Evolutionary conservation across 2,888 invertebrate genomes (phyloP).

Genomic region (Xanthia icteritia): DNA sequence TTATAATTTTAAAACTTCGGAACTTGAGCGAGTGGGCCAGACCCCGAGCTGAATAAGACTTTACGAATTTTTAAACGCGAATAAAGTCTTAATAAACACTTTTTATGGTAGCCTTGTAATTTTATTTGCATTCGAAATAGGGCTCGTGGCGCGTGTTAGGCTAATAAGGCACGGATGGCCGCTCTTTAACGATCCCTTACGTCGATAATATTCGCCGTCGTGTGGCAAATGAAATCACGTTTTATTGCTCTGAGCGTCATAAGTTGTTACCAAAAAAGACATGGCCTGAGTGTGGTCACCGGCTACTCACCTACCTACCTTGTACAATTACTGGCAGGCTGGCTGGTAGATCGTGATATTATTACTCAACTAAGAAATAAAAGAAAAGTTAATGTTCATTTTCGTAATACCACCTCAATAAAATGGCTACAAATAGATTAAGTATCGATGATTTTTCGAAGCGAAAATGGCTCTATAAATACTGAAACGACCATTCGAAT

Average conservation of each 20-base stretch:
- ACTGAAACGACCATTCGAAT: slow-evolving; percentile 65
- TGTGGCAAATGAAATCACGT: slow-evolving; percentile 81
- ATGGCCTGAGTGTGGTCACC: slow-evolving; percentile 71
- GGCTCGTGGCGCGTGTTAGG: slow-evolving; percentile 85
- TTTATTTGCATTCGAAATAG: slow-evolving; percentile 88
- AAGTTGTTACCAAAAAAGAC: slow-evolving; percentile 76
- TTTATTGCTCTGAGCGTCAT: slow-evolving; percentile 79
- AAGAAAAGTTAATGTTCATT: slow-evolving; percentile 43
- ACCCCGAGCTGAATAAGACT: slow-evolving; percentile 84
- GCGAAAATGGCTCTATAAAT: slow-evolving; percentile 65
- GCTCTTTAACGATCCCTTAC: slow-evolving; percentile 83
- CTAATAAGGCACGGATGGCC: slow-evolving; percentile 87
- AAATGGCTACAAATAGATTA: slow-evolving; percentile 58
- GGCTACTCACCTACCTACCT: slow-evolving; percentile 68
- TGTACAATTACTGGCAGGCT: slow-evolving; percentile 52
- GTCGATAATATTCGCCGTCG: slow-evolving; percentile 80
- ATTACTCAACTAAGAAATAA: slow-evolving; percentile 46
- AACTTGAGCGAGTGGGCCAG: slow-evolving; percentile 80
- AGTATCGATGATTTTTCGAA: slow-evolving; percentile 53
- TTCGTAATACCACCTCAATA: slow-evolving; percentile 56
- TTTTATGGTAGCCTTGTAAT: slow-evolving; percentile 87
- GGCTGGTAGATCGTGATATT: slow-evolving; percentile 51
- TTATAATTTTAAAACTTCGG: slow-evolving; percentile 87
- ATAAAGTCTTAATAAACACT: slow-evolving; percentile 89
- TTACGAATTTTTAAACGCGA: slow-evolving; percentile 88